phyloP scores from a whole-genome alignment of 2,797 vertebrate genomes.

The Apogon talboti region DNA sequence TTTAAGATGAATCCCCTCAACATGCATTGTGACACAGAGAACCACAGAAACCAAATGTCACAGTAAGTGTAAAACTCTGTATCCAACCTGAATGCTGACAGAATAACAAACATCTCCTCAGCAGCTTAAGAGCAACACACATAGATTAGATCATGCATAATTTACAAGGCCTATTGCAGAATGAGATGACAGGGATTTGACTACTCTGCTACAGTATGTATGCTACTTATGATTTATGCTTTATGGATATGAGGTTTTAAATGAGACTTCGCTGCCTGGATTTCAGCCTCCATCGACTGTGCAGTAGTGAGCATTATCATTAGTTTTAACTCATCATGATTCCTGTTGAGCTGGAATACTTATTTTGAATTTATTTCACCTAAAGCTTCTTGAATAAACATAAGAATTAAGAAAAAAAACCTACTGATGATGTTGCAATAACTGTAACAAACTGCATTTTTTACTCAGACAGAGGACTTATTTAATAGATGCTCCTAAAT shows the following conservation, averaged over 20 bases:
- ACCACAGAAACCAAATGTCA: constrained; percentile 41
- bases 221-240: constrained; percentile 58
- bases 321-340: constrained; percentile 6
- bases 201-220: constrained; percentile 27
- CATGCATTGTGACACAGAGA: constrained; percentile 27
- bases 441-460: too few species aligned
- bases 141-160: constrained; percentile 68
- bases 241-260: constrained; percentile 50
- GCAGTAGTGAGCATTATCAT: background rate
- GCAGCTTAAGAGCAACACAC: constrained; percentile 33
- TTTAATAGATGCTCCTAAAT: too few species aligned
- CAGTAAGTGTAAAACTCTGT: constrained; percentile 35
- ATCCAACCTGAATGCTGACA: constrained; percentile 37
- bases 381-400: too few species aligned
- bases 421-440: too few species aligned
- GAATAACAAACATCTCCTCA: constrained; percentile 64
- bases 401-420: too few species aligned
- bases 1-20: constrained; percentile 24
- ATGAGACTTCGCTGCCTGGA: constrained; percentile 19
- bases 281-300: constrained; percentile 24
- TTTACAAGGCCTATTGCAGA: constrained; percentile 57
- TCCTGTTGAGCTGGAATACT: background rate
- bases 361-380: background rate
- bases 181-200: constrained; percentile 29
- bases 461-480: too few species aligned